phyloP scores from a whole-genome alignment of 2,113 vertebrate genomes.

The Dendrocopos noguchii region DNA sequence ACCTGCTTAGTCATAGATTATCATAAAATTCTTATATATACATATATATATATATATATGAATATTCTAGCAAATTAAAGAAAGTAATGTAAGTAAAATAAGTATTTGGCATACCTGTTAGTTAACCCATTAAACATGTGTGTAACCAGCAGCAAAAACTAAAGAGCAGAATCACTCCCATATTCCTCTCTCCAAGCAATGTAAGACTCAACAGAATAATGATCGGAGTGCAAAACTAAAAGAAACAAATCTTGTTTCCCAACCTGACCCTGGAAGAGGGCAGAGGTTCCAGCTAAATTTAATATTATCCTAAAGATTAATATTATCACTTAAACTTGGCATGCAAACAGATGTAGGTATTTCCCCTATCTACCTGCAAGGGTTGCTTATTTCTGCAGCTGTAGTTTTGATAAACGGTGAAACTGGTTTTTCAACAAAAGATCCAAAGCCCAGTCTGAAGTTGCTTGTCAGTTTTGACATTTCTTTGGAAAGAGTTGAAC shows the following conservation, averaged over 20 bases:
- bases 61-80: not conserved
- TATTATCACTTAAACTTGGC: not conserved
- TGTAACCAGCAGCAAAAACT: not conserved
- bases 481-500: slow-evolving; percentile 90
- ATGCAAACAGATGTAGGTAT: not conserved
- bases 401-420: slow-evolving; percentile 93
- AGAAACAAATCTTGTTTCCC: not conserved
- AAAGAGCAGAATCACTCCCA: not conserved
- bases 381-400: slow-evolving; percentile 85
- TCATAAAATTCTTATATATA: not conserved
- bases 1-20: not conserved
- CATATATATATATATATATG: not conserved
- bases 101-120: not conserved
- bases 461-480: slow-evolving; percentile 96
- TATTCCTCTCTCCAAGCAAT: not conserved
- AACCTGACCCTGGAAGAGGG: not conserved
- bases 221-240: not conserved
- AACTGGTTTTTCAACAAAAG: slow-evolving; percentile 97
- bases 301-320: not conserved
- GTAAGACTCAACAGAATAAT: fast-evolving
- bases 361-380: slow-evolving; percentile 87
- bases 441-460: slow-evolving; percentile 95
- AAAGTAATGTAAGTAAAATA: not conserved
- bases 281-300: not conserved
- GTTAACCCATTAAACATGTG: not conserved